Evolutionary conservation across 1,140 invertebrate genomes (phyloP).

Genomic region (Homarus americanus): DNA sequence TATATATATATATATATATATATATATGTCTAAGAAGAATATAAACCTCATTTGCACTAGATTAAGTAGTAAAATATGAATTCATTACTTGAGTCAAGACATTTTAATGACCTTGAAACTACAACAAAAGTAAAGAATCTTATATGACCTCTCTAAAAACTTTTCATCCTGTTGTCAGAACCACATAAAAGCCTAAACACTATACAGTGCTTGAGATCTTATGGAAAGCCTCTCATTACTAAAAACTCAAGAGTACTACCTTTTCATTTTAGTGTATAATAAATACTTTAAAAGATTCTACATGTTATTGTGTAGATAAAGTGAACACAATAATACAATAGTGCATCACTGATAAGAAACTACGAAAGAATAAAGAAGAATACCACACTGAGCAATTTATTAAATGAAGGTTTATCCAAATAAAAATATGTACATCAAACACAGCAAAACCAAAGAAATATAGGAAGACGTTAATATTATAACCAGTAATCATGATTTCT

Average conservation of each 20-base stretch:
- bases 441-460: too few species aligned
- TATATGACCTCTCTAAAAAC: too few species aligned
- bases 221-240: background rate
- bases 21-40: too few species aligned
- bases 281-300: background rate
- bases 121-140: too few species aligned
- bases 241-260: background rate
- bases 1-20: slow-evolving; percentile 31
- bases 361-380: too few species aligned
- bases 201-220: background rate
- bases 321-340: background rate
- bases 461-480: too few species aligned
- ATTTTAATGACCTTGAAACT: too few species aligned
- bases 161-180: too few species aligned
- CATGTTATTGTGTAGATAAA: background rate
- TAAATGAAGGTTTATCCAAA: background rate
- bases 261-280: background rate
- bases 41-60: too few species aligned
- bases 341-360: background rate
- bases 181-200: too few species aligned
- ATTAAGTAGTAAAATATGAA: too few species aligned
- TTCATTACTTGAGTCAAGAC: too few species aligned
- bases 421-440: background rate
- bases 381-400: background rate
- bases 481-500: background rate